These are phyloP conservation scores for Dufourea novaeangliae DNA, from an alignment of 1,140 invertebrate species.

Conservation along the genomic window DNA sequence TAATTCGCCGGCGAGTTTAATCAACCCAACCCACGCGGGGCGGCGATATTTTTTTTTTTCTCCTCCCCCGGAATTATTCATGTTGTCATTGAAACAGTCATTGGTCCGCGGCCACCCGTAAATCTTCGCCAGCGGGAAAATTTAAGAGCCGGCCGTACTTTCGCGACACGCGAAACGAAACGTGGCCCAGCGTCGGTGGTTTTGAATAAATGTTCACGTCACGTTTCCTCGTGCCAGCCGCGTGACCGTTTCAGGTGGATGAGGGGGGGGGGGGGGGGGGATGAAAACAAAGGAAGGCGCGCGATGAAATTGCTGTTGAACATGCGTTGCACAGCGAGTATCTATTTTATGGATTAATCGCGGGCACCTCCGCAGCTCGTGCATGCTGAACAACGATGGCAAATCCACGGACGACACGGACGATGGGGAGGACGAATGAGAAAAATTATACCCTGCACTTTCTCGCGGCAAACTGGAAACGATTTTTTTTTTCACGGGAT, in stretches of 20 bases:
- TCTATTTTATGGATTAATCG: slow-evolving; percentile 59
- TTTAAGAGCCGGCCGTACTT: slow-evolving; percentile 47
- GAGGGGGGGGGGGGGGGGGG: not conserved
- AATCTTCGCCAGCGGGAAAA: slow-evolving; percentile 29
- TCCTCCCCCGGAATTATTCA: not conserved
- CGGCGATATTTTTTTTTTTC: no score
- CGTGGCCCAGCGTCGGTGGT: slow-evolving; percentile 8
- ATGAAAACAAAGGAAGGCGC: slow-evolving; percentile 1
- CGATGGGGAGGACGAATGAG: not conserved
- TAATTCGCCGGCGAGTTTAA: not conserved
- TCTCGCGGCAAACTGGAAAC: not conserved
- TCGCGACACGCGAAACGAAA: slow-evolving; percentile 35
- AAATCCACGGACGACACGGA: not conserved
- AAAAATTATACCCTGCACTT: slow-evolving; percentile 11
- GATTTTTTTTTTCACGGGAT: not conserved
- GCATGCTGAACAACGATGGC: no score
- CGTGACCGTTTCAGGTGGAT: slow-evolving; percentile 38
- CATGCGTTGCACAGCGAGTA: slow-evolving; percentile 28
- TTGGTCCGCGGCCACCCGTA: not conserved
- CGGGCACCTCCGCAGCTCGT: slow-evolving; percentile 1
- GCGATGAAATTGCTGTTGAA: slow-evolving; percentile 53
- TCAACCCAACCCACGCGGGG: not conserved
- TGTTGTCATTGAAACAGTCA: slow-evolving; percentile 32
- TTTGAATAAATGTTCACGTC: slow-evolving; percentile 56
- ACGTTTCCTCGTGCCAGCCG: slow-evolving; percentile 41